phyloP scores from a whole-genome alignment of 1,140 invertebrate genomes.

The Phocides pigmalion region DNA sequence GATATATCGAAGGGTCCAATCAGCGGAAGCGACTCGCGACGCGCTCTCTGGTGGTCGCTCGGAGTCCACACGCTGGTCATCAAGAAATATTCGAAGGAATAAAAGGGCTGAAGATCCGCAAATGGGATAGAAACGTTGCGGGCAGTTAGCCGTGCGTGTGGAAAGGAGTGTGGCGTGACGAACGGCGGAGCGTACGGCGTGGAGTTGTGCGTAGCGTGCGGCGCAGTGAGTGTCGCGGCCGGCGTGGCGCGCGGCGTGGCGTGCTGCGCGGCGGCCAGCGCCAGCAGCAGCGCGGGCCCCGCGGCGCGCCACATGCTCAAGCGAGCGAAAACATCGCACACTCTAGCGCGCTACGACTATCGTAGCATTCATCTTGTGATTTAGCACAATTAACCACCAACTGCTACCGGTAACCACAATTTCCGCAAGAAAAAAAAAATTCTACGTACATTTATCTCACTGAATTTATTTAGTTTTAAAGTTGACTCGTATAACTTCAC shows the following conservation, averaged over 20 bases:
- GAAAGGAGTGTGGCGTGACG: background rate
- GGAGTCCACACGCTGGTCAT: background rate
- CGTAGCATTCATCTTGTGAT: background rate
- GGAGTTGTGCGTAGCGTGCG: slow-evolving; percentile 2
- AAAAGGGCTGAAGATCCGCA: background rate
- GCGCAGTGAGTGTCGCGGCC: slow-evolving; percentile 8
- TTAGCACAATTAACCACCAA: background rate
- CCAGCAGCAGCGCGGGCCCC: slow-evolving; percentile 16
- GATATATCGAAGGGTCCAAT: slow-evolving; percentile 67
- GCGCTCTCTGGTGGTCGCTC: slow-evolving; percentile 1
- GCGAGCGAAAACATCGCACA: background rate
- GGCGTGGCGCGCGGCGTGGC: background rate
- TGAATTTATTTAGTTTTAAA: background rate
- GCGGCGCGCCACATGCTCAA: slow-evolving; percentile 14
- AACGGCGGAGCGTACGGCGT: background rate
- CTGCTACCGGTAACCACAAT: background rate
- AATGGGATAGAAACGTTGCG: background rate
- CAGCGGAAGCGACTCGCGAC: slow-evolving; percentile 57
- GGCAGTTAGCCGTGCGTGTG: background rate
- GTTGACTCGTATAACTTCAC: background rate
- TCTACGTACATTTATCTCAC: background rate
- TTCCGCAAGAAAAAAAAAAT: background rate
- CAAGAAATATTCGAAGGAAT: background rate
- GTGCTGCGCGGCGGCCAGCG: slow-evolving; percentile 11
- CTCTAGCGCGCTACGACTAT: background rate